phyloP scores from a whole-genome alignment of 2,113 vertebrate species.

The Coregonus clupeaformis region DNA sequence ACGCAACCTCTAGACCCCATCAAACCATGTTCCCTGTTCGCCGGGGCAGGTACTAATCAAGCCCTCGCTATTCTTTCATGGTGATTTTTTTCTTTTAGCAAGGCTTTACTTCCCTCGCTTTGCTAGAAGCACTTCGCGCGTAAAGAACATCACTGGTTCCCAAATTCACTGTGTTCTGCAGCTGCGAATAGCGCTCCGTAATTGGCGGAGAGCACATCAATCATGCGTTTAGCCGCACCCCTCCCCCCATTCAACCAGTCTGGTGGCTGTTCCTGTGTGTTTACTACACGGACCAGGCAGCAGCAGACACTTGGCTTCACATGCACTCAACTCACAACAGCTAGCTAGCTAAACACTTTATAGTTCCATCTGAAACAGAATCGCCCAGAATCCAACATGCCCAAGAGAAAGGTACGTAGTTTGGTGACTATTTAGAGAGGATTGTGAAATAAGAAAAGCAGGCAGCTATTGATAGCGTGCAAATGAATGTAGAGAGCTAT shows the following conservation, averaged over 20 bases:
- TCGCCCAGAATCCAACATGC: constrained; percentile 66
- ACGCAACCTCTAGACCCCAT: not conserved
- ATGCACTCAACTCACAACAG: constrained; percentile 70
- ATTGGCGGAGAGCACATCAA: constrained; percentile 74
- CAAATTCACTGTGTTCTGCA: constrained; percentile 73
- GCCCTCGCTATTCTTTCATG: constrained; percentile 15
- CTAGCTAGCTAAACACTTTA: constrained; percentile 42
- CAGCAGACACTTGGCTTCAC: constrained; percentile 78
- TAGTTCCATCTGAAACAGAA: constrained; percentile 66
- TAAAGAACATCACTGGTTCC: constrained; percentile 73
- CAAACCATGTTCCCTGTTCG: not conserved
- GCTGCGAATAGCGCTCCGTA: constrained; percentile 56
- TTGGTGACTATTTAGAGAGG: constrained; percentile 43
- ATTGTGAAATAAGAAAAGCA: constrained; percentile 16
- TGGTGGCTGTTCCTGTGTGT: constrained; percentile 79
- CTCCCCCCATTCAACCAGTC: constrained; percentile 80
- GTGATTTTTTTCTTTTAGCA: constrained; percentile 20
- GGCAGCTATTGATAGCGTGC: constrained; percentile 54
- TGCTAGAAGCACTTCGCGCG: constrained; percentile 71
- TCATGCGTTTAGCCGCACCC: constrained; percentile 76
- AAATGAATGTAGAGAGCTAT: constrained; percentile 70
- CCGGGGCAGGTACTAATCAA: constrained; percentile 28
- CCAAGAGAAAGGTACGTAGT: constrained; percentile 83
- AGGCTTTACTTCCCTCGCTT: constrained; percentile 52
- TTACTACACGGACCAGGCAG: constrained; percentile 81